A percentile compares a stretch with the other conserved stretches of the same genome.
These are phyloP conservation scores for Heterocephalus glaber DNA, from an alignment of 2,113 vertebrate species.

Conservation along the genomic window DNA sequence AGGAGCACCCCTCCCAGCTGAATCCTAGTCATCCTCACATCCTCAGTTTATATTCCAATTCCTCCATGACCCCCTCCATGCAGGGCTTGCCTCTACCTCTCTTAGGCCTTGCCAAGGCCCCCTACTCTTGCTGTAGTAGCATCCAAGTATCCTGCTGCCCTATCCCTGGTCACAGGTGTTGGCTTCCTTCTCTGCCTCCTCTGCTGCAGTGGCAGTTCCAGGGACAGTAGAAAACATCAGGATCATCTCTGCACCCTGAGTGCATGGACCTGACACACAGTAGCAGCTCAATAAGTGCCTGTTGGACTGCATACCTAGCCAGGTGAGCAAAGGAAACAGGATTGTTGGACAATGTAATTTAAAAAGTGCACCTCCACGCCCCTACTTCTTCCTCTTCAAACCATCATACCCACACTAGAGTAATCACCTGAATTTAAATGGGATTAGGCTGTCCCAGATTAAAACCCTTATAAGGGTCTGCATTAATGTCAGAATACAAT, in stretches of 20 bases:
- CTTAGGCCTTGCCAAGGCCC: too few relatives aligned
- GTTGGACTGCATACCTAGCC: neutral
- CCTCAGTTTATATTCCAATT: neutral
- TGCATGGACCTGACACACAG: slow-evolving; percentile 25
- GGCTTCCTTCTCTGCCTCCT: neutral
- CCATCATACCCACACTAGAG: neutral
- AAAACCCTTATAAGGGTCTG: neutral
- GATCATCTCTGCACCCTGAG: neutral
- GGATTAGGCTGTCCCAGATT: neutral
- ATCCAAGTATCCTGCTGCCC: neutral
- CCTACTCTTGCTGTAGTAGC: accelerated
- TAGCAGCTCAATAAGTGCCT: neutral
- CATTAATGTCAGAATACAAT: neutral
- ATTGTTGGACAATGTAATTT: neutral
- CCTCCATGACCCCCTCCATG: neutral
- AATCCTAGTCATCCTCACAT: neutral
- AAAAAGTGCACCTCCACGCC: neutral
- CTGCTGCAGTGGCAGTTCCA: neutral
- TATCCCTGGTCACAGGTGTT: neutral
- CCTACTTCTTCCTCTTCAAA: neutral
- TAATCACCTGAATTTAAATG: neutral
- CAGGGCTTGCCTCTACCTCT: neutral
- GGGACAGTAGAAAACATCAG: neutral
- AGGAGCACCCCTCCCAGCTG: neutral
- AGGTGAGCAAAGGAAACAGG: neutral